Percentiles rank a stretch among this genome's conserved stretches.
Evolutionary conservation across 2,888 invertebrate genomes (phyloP).

Genomic region (Mythimna pallens): DNA sequence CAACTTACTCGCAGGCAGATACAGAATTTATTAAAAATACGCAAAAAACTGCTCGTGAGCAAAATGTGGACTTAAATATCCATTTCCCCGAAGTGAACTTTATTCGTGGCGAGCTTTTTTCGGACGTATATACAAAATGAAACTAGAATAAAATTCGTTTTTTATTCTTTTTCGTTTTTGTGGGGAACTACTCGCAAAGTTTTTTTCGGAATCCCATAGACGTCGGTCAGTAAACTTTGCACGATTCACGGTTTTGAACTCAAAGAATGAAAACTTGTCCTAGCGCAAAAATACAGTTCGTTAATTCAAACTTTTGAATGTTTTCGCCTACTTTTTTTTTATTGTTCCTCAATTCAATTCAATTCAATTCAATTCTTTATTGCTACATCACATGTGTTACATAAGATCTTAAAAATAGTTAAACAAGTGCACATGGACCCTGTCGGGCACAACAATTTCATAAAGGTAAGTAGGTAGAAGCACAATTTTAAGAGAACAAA

Average conservation of each 20-base stretch:
- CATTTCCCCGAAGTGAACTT: constrained; percentile 30
- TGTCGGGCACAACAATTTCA: too few relatives aligned
- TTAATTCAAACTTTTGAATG: background rate
- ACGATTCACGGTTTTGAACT: constrained; percentile 1
- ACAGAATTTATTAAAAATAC: constrained; percentile 35
- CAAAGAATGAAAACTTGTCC: background rate
- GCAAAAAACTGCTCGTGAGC: constrained; percentile 22
- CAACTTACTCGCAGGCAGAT: constrained; percentile 17
- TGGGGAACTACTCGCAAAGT: constrained; percentile 16
- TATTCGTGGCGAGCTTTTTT: constrained; percentile 40
- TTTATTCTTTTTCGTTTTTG: constrained; percentile 31
- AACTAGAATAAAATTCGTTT: constrained; percentile 20
- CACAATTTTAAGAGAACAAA: too few relatives aligned
- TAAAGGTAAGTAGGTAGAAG: too few relatives aligned
- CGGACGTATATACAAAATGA: constrained; percentile 16
- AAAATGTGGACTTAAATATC: constrained; percentile 33
- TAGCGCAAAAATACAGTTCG: background rate
- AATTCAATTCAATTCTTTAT: too few relatives aligned
- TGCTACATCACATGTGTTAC: too few relatives aligned
- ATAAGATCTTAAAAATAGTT: too few relatives aligned
- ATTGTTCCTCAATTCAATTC: too few relatives aligned
- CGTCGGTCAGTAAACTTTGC: constrained; percentile 24
- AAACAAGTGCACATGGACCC: too few relatives aligned
- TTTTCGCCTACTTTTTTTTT: too few relatives aligned
- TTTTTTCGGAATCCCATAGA: constrained; percentile 28